Evolutionary conservation across 1,140 invertebrate genomes (phyloP).

Genomic region (Panagrolaimus sp.): DNA sequence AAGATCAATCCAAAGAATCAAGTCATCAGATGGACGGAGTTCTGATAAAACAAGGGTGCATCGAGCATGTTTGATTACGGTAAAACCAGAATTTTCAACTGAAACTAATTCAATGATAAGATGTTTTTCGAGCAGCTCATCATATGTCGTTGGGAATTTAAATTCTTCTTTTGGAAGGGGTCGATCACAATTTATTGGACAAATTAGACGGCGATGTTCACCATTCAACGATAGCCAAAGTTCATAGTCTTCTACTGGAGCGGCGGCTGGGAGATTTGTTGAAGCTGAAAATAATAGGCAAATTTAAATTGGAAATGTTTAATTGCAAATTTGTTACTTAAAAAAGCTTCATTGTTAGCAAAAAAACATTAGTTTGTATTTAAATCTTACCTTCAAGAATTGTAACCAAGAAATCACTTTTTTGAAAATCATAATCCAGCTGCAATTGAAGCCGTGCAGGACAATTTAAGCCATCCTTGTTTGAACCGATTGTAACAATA

Average conservation of each 20-base stretch:
- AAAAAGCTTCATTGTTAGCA: too few species aligned
- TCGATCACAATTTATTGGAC: not conserved
- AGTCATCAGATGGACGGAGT: not conserved
- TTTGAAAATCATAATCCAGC: constrained; percentile 11
- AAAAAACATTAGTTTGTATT: too few species aligned
- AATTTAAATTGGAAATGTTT: too few species aligned
- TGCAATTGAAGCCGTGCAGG: not conserved
- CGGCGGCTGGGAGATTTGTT: too few species aligned
- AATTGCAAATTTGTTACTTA: too few species aligned
- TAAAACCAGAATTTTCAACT: not conserved
- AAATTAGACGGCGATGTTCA: not conserved
- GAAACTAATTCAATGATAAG: constrained; percentile 7
- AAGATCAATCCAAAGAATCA: not conserved
- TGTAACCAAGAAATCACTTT: constrained; percentile 2
- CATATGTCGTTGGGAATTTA: constrained; percentile 3
- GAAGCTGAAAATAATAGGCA: too few species aligned
- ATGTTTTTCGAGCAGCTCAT: not conserved
- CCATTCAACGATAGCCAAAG: not conserved
- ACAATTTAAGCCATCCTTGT: not conserved
- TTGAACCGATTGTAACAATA: not conserved
- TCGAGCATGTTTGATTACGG: not conserved
- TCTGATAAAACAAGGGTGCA: not conserved
- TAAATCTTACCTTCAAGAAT: not conserved
- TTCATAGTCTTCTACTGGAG: not conserved
- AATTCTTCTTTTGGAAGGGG: constrained; percentile 7